Evolutionary conservation across 2,888 invertebrate species (phyloP), one percentile per base, ranked within the genome.

Genomic region (Chloroclysta siterata): DNA sequence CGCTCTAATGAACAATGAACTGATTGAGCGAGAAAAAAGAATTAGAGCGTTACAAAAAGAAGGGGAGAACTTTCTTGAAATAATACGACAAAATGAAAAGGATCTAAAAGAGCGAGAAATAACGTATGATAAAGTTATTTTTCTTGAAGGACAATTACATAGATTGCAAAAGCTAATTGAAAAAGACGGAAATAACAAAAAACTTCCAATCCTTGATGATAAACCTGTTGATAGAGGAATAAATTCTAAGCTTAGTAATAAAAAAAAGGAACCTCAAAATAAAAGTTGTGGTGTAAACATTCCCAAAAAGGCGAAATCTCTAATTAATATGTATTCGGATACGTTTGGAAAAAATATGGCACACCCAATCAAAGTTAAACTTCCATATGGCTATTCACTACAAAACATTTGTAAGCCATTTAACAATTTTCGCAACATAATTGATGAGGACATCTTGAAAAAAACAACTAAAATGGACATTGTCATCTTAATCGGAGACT

Each of bases 61-160:
- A 36, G 36, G 36, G 8, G 36, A 36, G 2, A 36, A 36, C 2
- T 41, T 41, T n/a, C 41, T 41, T 41, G 41, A 41, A n/a, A 41
- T 41, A 2, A 41, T 41, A 41, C 41, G n/a, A n/a, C 13, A 41
- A 41, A 41, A 41, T 41, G 41, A 41, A n/a, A n/a, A 41, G 4
- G 41, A 41, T n/a, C 13, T 41, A n/a, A 41, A n/a, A 41, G 41
- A 41, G n/a, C 41, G 41, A n/a, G 41, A 41, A 41, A 41, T 41
- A 13, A 41, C 41, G n/a, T 41, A 41, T 5, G 41, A 41, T n/a
- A 41, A 41, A 41, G n/a, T 41, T 6, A 41, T 13, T 2, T 13
- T 41, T n/a, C 41, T 41, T 41, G 41, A 41, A n/a, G n/a, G 2
- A 13, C 13, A 41, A 41, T n/a, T 41, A n/a, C n/a, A 41, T 41